Evolutionary conservation across 2,797 vertebrate species (phyloP).

Genomic region (Dendrocincla fuliginosa): DNA sequence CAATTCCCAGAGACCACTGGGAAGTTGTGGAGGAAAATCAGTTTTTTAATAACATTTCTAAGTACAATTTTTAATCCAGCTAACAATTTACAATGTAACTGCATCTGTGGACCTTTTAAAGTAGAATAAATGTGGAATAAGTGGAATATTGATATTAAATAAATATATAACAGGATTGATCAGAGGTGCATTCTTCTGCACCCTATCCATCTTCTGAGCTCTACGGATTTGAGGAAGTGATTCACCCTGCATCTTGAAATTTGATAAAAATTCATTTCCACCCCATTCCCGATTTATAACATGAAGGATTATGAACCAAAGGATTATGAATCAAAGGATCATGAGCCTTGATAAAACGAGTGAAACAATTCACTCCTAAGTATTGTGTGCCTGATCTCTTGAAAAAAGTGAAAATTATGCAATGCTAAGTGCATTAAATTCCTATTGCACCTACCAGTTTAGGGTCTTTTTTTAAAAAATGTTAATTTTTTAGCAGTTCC

Average conservation of each 20-base stretch:
- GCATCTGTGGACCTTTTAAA: not conserved
- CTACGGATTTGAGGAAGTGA: not conserved
- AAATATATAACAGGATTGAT: not conserved
- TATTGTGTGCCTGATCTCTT: not conserved
- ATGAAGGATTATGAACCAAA: not conserved
- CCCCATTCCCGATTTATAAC: not conserved
- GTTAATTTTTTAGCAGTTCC: not conserved
- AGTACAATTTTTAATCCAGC: not conserved
- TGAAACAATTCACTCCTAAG: not conserved
- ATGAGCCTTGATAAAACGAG: not conserved
- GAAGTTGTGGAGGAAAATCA: not conserved
- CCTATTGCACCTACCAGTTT: not conserved
- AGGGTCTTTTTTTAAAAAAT: too few species aligned
- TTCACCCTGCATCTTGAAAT: not conserved
- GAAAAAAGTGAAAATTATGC: not conserved
- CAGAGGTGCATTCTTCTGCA: not conserved
- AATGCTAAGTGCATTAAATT: not conserved
- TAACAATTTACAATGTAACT: not conserved
- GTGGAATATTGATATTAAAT: not conserved
- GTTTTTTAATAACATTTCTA: conserved; percentile 19
- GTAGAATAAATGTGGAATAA: not conserved
- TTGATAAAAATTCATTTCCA: not conserved
- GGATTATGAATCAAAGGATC: not conserved
- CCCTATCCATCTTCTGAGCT: not conserved
- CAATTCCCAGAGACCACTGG: not conserved